Base-by-base conservation (phyloP, 2,888 invertebrate genomes). In the Parnassius orleans region DNA sequence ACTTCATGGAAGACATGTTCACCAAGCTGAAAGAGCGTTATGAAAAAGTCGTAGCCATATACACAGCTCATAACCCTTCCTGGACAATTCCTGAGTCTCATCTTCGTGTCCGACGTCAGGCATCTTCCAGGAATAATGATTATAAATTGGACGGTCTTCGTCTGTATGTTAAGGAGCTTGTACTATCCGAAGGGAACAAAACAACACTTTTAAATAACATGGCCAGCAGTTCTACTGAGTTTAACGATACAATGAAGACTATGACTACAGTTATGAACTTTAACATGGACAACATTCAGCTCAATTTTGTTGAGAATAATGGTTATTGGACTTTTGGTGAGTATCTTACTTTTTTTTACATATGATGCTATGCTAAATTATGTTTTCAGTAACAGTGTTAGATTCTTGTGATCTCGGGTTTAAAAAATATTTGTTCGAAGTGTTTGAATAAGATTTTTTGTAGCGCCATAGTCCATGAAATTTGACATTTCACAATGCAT, bases 41-140 rank as follows among this genome's bases (percentile, higher is more conserved):
- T 64, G 76, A 79, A 3, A 85, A 92, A 52, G 87, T 94, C 0
- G 73, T 94, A 10, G 93, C 90, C 1, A 65, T 94, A 0, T 94
- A 94, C 72, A 94, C 94, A 0, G 93, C 92, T 0, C 79, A 84
- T 43, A 87, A 90, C 68, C 92, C 93, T 0, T 94, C 94, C 0
- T 90, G 87, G 89, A 79, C 76, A 0, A 72, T 87, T 1, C 69
- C 83, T 0, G 75, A 73, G 2, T 69, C 66, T 0, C 83, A 86
- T 50, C 77, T 76, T 0, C 75, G 89, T 2, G 71, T 72, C 0
- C 84, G 87, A 43, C 86, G 90, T 63, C 83, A 84, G 14, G 78
- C 76, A 1, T 60, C 15, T 2, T 63, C 64, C 0, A 54, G 58
- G 3, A 63, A 44, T 5, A 60, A 54, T 1, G 73, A 75, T 19